Base-by-base conservation (phyloP, 2,888 invertebrate species). In the Callosobruchus maculatus region DNA sequence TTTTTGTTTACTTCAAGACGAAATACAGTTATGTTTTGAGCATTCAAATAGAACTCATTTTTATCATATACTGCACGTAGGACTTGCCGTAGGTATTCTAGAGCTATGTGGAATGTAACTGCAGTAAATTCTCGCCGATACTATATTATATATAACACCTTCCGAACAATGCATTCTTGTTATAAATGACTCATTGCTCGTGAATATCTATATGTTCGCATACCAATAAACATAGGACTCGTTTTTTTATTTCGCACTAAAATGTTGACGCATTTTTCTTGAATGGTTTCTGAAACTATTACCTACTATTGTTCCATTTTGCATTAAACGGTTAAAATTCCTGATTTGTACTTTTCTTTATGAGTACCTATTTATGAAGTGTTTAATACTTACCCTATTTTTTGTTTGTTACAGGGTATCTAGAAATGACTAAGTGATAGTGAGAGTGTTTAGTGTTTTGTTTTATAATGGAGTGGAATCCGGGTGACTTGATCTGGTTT, bases 401-500 rank as follows among this genome's bases (percentile, higher is more conserved):
- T 70, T 71, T 70, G 70, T 75, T 75, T 74, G 71, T 79, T 79
- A 26, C 78, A 79, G 78, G 70, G 22, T 49, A 3, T 18, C 49
- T 49, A 5, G 13, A 49, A 18, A 49, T 49, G 49, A 49, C 49
- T 13, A 49, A 49, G 49, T 49, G 49, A 49, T 13, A 49, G 49
- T 49, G 49, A 1, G 4, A 49, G 49, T 49, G 49, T 49, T 49
- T 13, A 49, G 49, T 49, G 49, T 49, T 7, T 18, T 7, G 49
- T 13, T 49, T 18, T 18, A 78, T 0, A 22, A 84, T 86, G 85
- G 92, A 93, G 86, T 93, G 93, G 93, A 87, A 89, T 82, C 90
- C 92, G 90, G 96, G 97, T 76, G 96, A 97, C 87, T 90, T 96
- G 87, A 95, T 97, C 84, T 97, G 97, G 97, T 97, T 97, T 89